Base-by-base conservation (phyloP, 2,888 invertebrate genomes). In the Notodonta ziczac region DNA sequence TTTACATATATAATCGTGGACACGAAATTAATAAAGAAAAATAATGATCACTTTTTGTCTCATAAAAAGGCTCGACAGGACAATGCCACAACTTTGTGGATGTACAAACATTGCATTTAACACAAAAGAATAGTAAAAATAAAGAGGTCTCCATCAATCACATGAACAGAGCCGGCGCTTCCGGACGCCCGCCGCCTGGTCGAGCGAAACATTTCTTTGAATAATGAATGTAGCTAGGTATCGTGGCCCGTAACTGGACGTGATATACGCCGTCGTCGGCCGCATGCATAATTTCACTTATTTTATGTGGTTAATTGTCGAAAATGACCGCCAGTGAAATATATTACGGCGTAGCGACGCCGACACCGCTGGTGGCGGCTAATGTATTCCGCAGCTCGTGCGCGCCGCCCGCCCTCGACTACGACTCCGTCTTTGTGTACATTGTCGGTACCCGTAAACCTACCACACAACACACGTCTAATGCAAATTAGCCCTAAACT, bases 301-400 rank as follows among this genome's bases (percentile, higher is more conserved):
- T 92, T 93, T 93, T 92, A 93, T 93, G 93, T 91, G 91, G 93
- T 93, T 93, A 93, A 93, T 93, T 93, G 93, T 93, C 93, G 93
- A 93, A 93, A 93, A 93, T 93, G 93, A 93, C 93, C 92, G 89
- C 90, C 73, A 85, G 90, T 90, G 88, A 93, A 93, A 93, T 93
- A 93, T 90, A 91, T 91, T 91, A 90, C 83, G 82, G 85, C 81
- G 85, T 83, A 85, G 85, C 86, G 82, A 86, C 88, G 88, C 87
- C 88, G 84, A 86, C 87, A 86, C 88, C 78, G 84, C 77, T 76
- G 82, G 85, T 85, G 87, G 85, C 79, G 83, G 87, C 83, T 93
- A 93, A 93, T 93, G 86, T 93, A 93, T 93, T 90, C 92, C 84
- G 76, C 84, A 82, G 85, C 86, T 83, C 84, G 84, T 82, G 77